Evolutionary conservation across 2,797 vertebrate species (phyloP).

Genomic region (Fistularia commersonii): DNA sequence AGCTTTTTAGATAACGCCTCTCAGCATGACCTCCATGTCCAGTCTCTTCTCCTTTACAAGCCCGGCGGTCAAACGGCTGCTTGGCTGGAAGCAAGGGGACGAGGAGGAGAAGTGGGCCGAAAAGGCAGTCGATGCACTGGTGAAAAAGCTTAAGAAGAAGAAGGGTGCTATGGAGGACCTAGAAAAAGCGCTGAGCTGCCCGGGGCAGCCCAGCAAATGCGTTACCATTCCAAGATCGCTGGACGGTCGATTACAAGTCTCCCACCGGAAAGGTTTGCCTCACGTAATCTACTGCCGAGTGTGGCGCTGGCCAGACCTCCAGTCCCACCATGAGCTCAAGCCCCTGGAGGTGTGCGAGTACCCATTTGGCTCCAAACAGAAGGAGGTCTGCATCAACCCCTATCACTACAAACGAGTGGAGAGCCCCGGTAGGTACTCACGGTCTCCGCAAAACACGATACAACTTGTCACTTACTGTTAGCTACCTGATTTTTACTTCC

Average conservation of each 20-base stretch:
- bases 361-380: constrained; percentile 98
- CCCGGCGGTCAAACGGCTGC: constrained; percentile 94
- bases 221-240: constrained; percentile 95
- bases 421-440: constrained; percentile 86
- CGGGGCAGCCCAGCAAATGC: constrained; percentile 95
- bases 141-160: constrained; percentile 98
- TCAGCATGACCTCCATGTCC: constrained; percentile 94
- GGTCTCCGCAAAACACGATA: neutral
- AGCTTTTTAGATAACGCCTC: constrained; percentile 22
- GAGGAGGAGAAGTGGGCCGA: constrained; percentile 99
- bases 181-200: constrained; percentile 95
- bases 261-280: constrained; percentile 93
- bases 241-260: constrained; percentile 93
- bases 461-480: too few species aligned
- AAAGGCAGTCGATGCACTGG: constrained; percentile 96
- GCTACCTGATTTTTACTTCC: too few species aligned
- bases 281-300: constrained; percentile 97
- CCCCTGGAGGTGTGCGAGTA: constrained; percentile 97
- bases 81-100: constrained; percentile 98
- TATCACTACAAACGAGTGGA: constrained; percentile 99
- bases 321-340: constrained; percentile 97
- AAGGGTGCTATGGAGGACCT: constrained; percentile 98
- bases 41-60: constrained; percentile 99
- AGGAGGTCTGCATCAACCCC: constrained; percentile 99
- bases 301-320: constrained; percentile 97